Evolutionary conservation across 2,888 invertebrate species (phyloP).

Genomic region (Drosophila melanosoma): DNA sequence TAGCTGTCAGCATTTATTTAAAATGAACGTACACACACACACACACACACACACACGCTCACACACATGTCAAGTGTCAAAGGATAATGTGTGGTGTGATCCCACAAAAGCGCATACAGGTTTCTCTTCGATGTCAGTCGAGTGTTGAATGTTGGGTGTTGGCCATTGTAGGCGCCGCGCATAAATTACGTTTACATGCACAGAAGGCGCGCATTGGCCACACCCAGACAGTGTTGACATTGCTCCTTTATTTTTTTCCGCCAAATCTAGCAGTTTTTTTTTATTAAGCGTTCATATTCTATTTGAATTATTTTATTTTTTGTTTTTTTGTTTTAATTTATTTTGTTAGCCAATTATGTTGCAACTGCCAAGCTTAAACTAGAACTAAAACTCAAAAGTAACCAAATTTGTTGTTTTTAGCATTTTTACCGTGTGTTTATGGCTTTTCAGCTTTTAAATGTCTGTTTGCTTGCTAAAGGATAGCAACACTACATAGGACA

Average conservation of each 20-base stretch:
- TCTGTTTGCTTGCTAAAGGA: background rate
- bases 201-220: constrained; percentile 45
- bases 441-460: background rate
- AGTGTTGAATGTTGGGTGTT: constrained; percentile 2
- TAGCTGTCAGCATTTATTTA: constrained; percentile 75
- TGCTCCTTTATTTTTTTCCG: background rate
- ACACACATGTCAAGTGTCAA: constrained; percentile 13
- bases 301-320: background rate
- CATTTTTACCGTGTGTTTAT: background rate
- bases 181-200: constrained; percentile 66
- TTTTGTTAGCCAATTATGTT: background rate
- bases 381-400: background rate
- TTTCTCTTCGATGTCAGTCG: constrained; percentile 19
- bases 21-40: constrained; percentile 48
- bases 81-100: constrained; percentile 24
- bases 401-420: background rate
- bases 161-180: constrained; percentile 34
- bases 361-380: background rate
- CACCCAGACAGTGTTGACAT: constrained; percentile 33
- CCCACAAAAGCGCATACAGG: constrained; percentile 29
- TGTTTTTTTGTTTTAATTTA: background rate
- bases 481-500: background rate
- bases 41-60: constrained; percentile 2
- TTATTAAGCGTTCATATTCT: background rate
- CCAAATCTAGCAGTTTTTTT: background rate